A percentile compares a stretch with the other conserved stretches of the same genome.
Conservation (phyloP, 2,797 vertebrate genomes). For the Allobates femoralis region DNA sequence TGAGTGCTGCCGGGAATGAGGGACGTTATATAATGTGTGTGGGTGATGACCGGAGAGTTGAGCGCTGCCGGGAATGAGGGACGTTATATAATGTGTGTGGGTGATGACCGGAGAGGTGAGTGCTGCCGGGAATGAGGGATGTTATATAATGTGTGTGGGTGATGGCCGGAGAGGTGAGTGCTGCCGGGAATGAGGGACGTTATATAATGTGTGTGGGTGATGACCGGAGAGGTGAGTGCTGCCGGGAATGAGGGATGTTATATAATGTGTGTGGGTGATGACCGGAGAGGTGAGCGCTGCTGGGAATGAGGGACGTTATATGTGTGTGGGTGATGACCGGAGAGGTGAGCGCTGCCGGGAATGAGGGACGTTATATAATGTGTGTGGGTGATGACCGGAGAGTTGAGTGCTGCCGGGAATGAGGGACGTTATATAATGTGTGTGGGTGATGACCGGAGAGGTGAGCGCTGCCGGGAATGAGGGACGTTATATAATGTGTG, state of each 20-base stretch:
- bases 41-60: conserved; percentile 1
- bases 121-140: neutral
- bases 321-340: neutral
- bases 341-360: conserved; percentile 14
- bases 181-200: too few relatives aligned
- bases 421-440: too few relatives aligned
- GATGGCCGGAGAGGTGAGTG: conserved; percentile 2
- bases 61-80: conserved; percentile 5
- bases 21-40: neutral
- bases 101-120: conserved; percentile 7
- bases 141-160: neutral
- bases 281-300: conserved; percentile 9
- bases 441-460: neutral
- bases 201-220: neutral
- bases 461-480: conserved; percentile 13
- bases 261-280: neutral
- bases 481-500: neutral
- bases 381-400: neutral
- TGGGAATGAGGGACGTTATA: too few relatives aligned
- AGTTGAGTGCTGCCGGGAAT: conserved; percentile 12
- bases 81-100: neutral
- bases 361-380: too few relatives aligned
- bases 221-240: conserved; percentile 12
- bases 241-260: too few relatives aligned
- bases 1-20: conserved; percentile 10